phyloP scores from a whole-genome alignment of 2,888 invertebrate genomes.

The Pachydiplax longipennis region DNA sequence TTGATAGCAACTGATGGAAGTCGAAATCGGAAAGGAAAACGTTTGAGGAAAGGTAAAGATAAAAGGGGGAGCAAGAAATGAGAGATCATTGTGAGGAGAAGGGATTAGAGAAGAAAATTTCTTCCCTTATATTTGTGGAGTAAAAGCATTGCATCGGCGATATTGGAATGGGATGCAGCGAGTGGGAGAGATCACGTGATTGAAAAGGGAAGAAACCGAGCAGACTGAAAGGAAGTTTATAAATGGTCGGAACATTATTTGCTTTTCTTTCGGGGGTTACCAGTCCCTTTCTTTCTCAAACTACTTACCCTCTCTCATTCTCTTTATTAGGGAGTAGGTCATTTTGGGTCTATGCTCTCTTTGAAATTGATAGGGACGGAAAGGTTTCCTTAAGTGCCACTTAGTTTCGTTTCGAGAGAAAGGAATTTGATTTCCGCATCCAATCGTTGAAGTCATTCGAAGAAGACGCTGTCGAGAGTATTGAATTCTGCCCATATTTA shows the following conservation, averaged over 20 bases:
- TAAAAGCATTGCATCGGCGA: no score
- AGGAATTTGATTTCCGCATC: neutral
- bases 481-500: neutral
- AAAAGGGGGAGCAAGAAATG: neutral
- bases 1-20: neutral
- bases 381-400: constrained; percentile 12
- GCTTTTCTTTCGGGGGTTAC: neutral
- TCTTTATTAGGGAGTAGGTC: neutral
- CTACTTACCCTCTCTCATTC: neutral
- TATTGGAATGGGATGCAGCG: neutral
- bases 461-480: neutral
- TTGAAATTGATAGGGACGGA: constrained; percentile 13
- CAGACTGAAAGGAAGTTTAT: constrained; percentile 6
- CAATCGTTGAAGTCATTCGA: neutral
- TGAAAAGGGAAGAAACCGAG: neutral
- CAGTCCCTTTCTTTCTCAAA: neutral
- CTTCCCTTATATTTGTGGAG: no score
- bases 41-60: neutral
- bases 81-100: neutral
- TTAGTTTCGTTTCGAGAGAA: neutral
- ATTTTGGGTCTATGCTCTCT: neutral
- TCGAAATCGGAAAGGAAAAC: neutral
- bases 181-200: neutral
- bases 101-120: neutral
- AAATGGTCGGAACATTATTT: constrained; percentile 24